Conservation (phyloP, 2,113 vertebrate species). For the Saccopteryx bilineata region DNA sequence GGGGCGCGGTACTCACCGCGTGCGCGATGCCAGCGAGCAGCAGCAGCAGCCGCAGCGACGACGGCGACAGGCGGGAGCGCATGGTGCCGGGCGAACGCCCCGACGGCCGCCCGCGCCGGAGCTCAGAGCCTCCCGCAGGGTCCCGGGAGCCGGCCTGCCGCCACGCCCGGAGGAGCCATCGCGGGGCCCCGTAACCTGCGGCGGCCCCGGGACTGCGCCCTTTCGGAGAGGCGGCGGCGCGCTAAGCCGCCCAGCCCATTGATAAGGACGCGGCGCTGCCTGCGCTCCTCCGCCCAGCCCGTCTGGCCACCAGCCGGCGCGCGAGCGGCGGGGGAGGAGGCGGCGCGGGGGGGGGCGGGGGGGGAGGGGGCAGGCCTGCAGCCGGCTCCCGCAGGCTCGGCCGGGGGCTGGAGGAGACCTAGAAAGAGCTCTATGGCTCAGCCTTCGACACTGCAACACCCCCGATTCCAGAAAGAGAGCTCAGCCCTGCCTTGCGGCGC, state of each 20-base stretch:
- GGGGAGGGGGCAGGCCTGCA: neutral
- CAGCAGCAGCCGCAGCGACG: neutral
- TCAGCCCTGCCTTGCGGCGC: neutral
- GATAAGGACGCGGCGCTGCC: neutral
- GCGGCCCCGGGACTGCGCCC: neutral
- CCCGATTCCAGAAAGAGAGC: neutral
- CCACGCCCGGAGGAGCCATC: neutral
- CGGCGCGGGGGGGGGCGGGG: neutral
- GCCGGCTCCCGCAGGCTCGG: neutral
- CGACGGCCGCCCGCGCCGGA: neutral
- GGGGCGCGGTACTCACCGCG: conserved; percentile 55
- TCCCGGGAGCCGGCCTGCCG: neutral
- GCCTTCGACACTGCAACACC: neutral
- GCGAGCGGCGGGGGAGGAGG: neutral
- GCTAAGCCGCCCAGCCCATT: neutral
- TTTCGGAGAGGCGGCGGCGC: neutral
- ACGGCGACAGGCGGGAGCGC: neutral
- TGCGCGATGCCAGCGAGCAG: neutral
- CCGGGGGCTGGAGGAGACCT: neutral
- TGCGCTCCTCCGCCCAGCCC: neutral
- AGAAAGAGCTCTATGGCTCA: neutral
- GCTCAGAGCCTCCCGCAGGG: neutral
- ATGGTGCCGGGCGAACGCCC: neutral
- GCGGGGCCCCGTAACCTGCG: neutral
- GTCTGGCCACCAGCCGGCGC: neutral